phyloP scores from a whole-genome alignment of 30 jellyfish, hydroid and myxozoan genomes.

The Aurelia aurita complex sp. Pacific region DNA sequence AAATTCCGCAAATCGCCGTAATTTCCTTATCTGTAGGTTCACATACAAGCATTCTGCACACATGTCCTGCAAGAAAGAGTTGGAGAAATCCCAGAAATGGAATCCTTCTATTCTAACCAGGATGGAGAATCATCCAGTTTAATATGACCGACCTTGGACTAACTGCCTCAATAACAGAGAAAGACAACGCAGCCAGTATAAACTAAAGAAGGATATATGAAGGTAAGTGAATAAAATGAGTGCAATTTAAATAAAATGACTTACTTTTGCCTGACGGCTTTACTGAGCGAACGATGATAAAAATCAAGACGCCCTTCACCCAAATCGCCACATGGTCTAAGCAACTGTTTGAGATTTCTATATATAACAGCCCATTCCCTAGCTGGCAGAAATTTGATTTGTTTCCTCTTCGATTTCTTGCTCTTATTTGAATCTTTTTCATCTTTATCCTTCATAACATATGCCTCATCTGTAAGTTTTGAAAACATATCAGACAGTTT shows the following conservation, averaged over 20 bases:
- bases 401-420: conserved; percentile 68
- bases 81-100: too few species aligned
- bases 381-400: conserved; percentile 83
- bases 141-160: too few species aligned
- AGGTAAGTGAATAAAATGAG: neutral
- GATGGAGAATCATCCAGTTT: too few species aligned
- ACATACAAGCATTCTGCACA: too few species aligned
- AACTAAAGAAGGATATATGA: neutral
- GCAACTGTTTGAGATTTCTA: conserved; percentile 83
- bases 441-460: conserved; percentile 66
- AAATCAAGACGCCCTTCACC: conserved; percentile 98
- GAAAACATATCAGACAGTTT: conserved; percentile 81
- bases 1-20: too few species aligned
- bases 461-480: conserved; percentile 84
- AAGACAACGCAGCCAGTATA: neutral
- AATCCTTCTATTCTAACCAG: too few species aligned
- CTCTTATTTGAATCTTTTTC: conserved; percentile 51
- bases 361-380: conserved; percentile 96
- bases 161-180: neutral
- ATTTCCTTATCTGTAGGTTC: too few species aligned
- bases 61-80: too few species aligned
- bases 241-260: conserved; percentile 10
- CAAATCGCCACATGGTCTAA: conserved; percentile 97
- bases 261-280: conserved; percentile 92
- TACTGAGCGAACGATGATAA: conserved; percentile 96